A percentile compares a stretch with the other conserved stretches of the same genome.
Conservation (phyloP, 2,888 invertebrate genomes). For the Salpingus planirostris region DNA sequence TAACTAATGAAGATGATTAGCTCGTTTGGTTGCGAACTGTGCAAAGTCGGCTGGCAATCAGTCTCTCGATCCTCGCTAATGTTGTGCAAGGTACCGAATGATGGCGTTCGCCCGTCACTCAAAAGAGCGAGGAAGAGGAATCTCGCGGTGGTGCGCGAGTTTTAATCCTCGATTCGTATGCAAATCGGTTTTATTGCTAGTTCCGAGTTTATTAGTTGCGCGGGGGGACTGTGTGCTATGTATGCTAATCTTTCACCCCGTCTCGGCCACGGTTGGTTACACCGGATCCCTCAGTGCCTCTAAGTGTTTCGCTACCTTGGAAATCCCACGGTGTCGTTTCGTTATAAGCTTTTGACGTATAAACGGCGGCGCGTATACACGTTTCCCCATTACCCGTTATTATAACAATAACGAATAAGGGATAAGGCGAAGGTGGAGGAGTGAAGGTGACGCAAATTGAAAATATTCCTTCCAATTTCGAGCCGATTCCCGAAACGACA, state of each 20-base stretch:
- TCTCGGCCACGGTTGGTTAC: constrained; percentile 22
- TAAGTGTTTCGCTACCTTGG: constrained; percentile 20
- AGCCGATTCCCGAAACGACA: too few species aligned
- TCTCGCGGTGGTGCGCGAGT: constrained; percentile 26
- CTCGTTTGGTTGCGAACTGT: constrained; percentile 28
- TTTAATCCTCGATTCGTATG: constrained; percentile 42
- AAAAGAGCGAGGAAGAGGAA: constrained; percentile 25
- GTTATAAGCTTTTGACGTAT: constrained; percentile 9
- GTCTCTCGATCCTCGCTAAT: too few species aligned
- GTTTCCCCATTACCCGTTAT: too few species aligned
- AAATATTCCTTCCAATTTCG: constrained; percentile 10
- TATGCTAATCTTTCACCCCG: constrained; percentile 33
- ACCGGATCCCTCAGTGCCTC: constrained; percentile 13
- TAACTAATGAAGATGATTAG: constrained; percentile 24
- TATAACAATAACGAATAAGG: too few species aligned
- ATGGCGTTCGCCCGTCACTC: constrained; percentile 20
- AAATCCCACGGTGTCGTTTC: constrained; percentile 14
- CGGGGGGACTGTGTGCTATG: constrained; percentile 21
- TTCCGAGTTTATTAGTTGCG: constrained; percentile 37
- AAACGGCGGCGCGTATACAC: too few species aligned
- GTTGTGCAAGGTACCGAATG: constrained; percentile 23
- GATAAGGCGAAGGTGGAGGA: constrained; percentile 3
- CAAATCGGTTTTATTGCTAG: constrained; percentile 42
- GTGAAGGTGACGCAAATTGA: constrained; percentile 8
- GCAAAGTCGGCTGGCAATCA: constrained; percentile 23